Percentiles rank a stretch among this genome's conserved stretches.
phyloP scores from a whole-genome alignment of 2,113 vertebrate genomes.

The Tringa solitaria region DNA sequence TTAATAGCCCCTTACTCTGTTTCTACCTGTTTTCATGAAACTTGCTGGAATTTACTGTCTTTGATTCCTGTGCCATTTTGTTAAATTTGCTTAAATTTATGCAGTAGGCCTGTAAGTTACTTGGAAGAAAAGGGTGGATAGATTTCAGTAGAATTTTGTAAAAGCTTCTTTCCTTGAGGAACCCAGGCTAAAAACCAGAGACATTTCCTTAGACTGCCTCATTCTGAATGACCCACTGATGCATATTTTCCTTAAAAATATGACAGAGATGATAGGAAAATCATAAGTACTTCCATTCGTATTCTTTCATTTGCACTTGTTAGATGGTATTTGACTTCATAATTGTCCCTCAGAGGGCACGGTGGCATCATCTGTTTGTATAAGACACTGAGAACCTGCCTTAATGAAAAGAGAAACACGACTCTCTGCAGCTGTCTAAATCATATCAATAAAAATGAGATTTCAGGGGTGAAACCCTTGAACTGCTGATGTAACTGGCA shows the following conservation, averaged over 20 bases:
- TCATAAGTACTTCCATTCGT: neutral
- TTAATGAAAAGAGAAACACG: neutral
- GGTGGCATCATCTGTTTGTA: neutral
- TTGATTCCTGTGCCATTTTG: neutral
- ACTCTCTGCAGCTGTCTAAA: neutral
- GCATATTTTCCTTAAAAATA: neutral
- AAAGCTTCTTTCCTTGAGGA: neutral
- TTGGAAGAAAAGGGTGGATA: neutral
- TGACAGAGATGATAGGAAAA: neutral
- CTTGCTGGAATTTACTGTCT: neutral
- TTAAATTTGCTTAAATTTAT: neutral
- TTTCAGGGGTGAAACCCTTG: neutral
- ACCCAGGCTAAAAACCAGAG: neutral
- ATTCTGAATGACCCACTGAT: neutral
- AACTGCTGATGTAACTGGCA: conserved; percentile 23
- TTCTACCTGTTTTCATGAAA: neutral
- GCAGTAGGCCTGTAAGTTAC: neutral
- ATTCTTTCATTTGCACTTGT: neutral
- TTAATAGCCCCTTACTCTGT: neutral
- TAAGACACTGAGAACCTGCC: neutral
- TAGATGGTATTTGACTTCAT: neutral
- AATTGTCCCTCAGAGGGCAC: neutral
- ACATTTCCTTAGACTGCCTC: neutral
- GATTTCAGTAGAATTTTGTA: neutral
- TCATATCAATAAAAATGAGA: neutral